These are phyloP conservation scores for Pavo muticus DNA, from an alignment of 2,113 vertebrate genomes.

Conservation along the genomic window DNA sequence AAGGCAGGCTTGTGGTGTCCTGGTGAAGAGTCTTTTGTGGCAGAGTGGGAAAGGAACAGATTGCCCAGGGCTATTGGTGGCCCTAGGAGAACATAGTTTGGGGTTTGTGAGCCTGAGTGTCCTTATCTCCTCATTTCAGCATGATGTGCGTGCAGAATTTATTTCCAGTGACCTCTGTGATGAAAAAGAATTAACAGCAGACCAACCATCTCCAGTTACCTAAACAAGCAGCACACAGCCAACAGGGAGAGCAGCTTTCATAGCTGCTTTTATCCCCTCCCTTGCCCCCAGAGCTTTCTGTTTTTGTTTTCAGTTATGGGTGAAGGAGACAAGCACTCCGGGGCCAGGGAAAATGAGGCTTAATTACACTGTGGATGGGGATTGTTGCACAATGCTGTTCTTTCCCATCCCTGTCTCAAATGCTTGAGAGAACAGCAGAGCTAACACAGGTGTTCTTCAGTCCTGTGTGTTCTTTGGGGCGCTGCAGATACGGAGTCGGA, in stretches of 20 bases:
- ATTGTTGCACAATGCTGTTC: background rate
- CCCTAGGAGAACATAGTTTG: background rate
- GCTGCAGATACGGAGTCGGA: background rate
- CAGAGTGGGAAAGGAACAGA: background rate
- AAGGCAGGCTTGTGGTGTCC: background rate
- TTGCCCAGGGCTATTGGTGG: background rate
- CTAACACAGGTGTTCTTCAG: background rate
- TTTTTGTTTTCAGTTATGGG: constrained; percentile 2
- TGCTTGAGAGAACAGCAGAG: background rate
- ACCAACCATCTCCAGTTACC: background rate
- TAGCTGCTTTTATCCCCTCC: constrained; percentile 18
- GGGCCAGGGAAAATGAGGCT: constrained; percentile 15
- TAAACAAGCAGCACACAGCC: background rate
- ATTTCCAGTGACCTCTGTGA: background rate
- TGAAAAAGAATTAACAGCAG: background rate
- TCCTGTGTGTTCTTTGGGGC: background rate
- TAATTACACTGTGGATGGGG: constrained; percentile 4
- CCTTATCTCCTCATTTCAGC: background rate
- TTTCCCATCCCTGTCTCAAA: constrained; percentile 11
- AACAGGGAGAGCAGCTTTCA: constrained; percentile 31
- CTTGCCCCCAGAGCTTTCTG: constrained; percentile 49
- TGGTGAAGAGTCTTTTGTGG: background rate
- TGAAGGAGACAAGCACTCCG: constrained; percentile 20
- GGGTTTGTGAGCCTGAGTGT: background rate
- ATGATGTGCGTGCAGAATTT: background rate